These are phyloP conservation scores for Synodontis membranacea DNA, from an alignment of 2,113 vertebrate genomes.

Conservation along the genomic window DNA sequence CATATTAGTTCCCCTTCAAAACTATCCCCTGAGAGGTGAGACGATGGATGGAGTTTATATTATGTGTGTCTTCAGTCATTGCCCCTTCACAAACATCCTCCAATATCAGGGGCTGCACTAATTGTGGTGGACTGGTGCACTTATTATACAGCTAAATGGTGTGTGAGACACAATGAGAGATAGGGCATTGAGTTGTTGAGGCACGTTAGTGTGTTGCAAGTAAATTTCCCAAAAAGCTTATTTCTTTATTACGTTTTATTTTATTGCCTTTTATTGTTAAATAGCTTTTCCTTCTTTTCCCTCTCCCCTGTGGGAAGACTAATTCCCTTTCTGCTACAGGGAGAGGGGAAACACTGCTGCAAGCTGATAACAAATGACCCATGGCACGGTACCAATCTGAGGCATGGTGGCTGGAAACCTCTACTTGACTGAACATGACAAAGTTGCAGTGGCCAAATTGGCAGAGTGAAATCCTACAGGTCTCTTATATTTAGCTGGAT, in stretches of 20 bases:
- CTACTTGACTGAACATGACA: conserved; percentile 4
- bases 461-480: background rate
- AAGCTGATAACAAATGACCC: background rate
- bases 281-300: background rate
- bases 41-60: background rate
- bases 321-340: background rate
- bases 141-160: background rate
- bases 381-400: conserved; percentile 7
- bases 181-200: background rate
- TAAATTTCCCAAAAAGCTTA: background rate
- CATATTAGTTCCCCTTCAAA: background rate
- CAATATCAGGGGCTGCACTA: background rate
- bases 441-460: background rate
- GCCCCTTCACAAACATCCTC: background rate
- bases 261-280: background rate
- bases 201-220: background rate
- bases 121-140: background rate
- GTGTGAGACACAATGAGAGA: background rate
- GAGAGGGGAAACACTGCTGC: background rate
- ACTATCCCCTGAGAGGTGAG: background rate
- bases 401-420: background rate
- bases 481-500: background rate
- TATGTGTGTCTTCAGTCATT: background rate
- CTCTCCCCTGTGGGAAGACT: background rate
- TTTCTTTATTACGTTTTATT: background rate